Evolutionary conservation across 2,113 vertebrate species (phyloP), one percentile per base, ranked within the genome.

Genomic region (Hyperopisus bebe): DNA sequence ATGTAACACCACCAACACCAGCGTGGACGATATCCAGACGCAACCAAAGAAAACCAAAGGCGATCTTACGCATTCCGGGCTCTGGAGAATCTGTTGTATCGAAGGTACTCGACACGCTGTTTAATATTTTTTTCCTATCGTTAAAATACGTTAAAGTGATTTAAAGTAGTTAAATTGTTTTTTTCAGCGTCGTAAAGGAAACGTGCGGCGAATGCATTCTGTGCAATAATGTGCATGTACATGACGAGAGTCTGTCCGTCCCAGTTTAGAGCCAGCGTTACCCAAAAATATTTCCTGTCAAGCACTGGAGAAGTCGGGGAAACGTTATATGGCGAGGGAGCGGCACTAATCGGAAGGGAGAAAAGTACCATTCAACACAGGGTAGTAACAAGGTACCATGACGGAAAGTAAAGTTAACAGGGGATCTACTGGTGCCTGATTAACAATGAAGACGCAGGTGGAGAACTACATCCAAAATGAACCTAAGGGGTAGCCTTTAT

Each of bases 21-120:
- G 95, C 88, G 86, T 96, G 91, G 98, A 98, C 90, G 97, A 97
- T 24, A 91, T 93, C 90, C 96, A 96, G 91, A 91, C 95, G 35
- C 97, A 96, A 91, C 94, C 96, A 92, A 95, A 93, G 92, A 94
- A 93, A 92, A 96, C 95, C 91, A 96, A 95, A 91, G 97, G 97
- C 44, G 97, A 97, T 92, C 96, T 97, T 93, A 99, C 98, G 88
- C 98, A 99, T 94, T 99, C 98, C 46, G 98, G 98, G 58, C 96
- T 99, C 89, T 99, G 98, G 98, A 97, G 98, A 92, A 97, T 98
- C 93, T 99, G 98, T 93, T 99, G 98, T 92, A 97, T 99, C 89
- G 98, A 99, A 97, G 98, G 98, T 98, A 97, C 19, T 90, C 89
- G 44, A 24, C 19, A n/a, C 19, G 50, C 27, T 27, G n/a, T 42